Conservation (phyloP, 1,140 invertebrate species). For the Harpegnathos saltator region DNA sequence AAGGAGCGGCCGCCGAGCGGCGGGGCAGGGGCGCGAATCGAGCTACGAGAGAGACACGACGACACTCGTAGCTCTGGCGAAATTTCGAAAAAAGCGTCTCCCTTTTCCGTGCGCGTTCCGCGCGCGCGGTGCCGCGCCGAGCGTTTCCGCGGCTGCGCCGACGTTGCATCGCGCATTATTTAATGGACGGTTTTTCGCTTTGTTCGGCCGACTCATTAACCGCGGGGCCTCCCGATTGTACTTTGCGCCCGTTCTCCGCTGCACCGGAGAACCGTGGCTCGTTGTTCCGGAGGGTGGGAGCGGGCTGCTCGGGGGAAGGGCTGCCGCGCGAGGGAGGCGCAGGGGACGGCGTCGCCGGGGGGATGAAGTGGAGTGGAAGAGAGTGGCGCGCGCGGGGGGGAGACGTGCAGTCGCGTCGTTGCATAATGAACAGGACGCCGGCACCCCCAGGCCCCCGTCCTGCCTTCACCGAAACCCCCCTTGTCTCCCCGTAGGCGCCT, state of each 20-base stretch:
- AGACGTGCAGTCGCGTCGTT: slow-evolving; percentile 76
- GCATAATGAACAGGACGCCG: slow-evolving; percentile 83
- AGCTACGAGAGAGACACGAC: slow-evolving; percentile 6
- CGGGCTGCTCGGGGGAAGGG: neutral
- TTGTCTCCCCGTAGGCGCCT: slow-evolving; percentile 61
- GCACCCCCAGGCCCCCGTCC: slow-evolving; percentile 62
- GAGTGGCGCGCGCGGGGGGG: slow-evolving; percentile 57
- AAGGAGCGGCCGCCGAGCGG: neutral
- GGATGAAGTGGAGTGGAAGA: slow-evolving; percentile 58
- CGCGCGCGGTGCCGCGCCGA: slow-evolving; percentile 43
- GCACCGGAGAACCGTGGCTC: slow-evolving; percentile 74
- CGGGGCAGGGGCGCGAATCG: neutral
- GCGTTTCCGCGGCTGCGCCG: slow-evolving; percentile 61
- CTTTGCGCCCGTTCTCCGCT: slow-evolving; percentile 77
- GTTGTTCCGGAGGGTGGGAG: slow-evolving; percentile 67
- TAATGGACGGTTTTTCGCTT: slow-evolving; percentile 84
- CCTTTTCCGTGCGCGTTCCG: slow-evolving; percentile 48
- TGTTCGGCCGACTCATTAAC: slow-evolving; percentile 83
- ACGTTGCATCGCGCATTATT: slow-evolving; percentile 83
- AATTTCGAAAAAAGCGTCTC: slow-evolving; percentile 67
- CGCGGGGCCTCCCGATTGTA: slow-evolving; percentile 80
- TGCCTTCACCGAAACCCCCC: slow-evolving; percentile 61
- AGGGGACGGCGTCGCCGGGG: slow-evolving; percentile 52
- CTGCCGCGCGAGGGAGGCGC: neutral
- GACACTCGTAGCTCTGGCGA: slow-evolving; percentile 16